A percentile compares a stretch with the other conserved stretches of the same genome.
These are phyloP conservation scores for Oncorhynchus tshawytscha DNA, from an alignment of 2,113 vertebrate genomes.

Conservation along the genomic window DNA sequence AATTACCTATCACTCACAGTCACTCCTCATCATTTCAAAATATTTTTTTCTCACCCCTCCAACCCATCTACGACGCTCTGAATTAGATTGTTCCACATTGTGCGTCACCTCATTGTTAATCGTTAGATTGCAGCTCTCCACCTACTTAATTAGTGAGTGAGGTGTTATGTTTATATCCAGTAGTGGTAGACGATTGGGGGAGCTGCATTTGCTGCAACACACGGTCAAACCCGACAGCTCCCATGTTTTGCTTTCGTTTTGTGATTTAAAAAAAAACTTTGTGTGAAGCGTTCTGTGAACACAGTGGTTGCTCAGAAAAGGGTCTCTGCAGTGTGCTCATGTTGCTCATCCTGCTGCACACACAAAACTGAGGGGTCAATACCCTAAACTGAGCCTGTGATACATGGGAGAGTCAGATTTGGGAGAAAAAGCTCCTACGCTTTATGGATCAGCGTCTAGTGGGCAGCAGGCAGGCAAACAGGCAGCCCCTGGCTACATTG, in stretches of 20 bases:
- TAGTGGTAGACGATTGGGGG: too few relatives aligned
- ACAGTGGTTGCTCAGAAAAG: background rate
- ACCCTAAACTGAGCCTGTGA: conserved; percentile 23
- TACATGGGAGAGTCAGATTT: conserved; percentile 52
- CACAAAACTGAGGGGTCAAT: background rate
- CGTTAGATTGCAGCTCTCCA: background rate
- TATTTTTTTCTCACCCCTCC: background rate
- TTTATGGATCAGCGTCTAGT: conserved; percentile 64
- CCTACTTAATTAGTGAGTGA: too few relatives aligned
- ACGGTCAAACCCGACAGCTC: too few relatives aligned
- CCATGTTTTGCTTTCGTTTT: background rate
- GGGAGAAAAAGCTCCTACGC: conserved; percentile 60
- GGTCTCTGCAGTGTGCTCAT: background rate
- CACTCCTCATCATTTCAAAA: background rate
- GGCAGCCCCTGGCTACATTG: conserved; percentile 35
- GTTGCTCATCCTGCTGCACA: background rate
- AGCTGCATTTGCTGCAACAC: too few relatives aligned
- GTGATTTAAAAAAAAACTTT: background rate
- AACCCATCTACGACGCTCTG: background rate
- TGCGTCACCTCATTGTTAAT: too few relatives aligned
- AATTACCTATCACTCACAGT: conserved; percentile 46
- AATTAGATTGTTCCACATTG: background rate
- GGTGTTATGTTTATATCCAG: too few relatives aligned
- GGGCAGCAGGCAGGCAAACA: conserved; percentile 41
- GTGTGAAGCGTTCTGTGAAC: background rate